Percentiles rank a stretch among this genome's conserved stretches.
Evolutionary conservation across 2,888 invertebrate species (phyloP).

Genomic region (Leucoma salicis): DNA sequence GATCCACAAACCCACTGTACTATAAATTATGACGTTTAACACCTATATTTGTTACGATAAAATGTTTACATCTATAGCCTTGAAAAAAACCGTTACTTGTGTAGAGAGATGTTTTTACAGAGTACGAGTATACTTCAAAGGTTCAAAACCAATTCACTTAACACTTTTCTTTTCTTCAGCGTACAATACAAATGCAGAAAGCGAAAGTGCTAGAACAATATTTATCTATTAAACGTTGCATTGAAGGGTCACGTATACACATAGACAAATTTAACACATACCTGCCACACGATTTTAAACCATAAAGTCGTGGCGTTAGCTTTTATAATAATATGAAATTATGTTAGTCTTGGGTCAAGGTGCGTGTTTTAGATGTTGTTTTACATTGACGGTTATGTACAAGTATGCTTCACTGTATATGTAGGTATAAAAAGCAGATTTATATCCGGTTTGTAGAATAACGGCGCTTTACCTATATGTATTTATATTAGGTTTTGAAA

Average conservation of each 20-base stretch:
- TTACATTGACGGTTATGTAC: too few relatives aligned
- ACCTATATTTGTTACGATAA: background rate
- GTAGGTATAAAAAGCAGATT: too few relatives aligned
- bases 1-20: too few relatives aligned
- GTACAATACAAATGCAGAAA: slow-evolving; percentile 23
- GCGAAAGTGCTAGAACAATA: slow-evolving; percentile 38
- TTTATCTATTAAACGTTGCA: slow-evolving; percentile 34
- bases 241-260: slow-evolving; percentile 30
- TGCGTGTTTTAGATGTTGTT: background rate
- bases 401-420: too few relatives aligned
- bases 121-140: slow-evolving; percentile 7
- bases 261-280: slow-evolving; percentile 5
- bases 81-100: background rate
- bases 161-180: slow-evolving; percentile 35
- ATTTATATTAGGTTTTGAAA: too few relatives aligned
- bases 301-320: background rate
- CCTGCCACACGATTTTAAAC: background rate
- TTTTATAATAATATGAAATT: background rate
- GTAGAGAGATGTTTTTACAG: background rate
- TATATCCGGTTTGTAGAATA: too few relatives aligned
- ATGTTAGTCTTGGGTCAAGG: background rate
- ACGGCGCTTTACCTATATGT: too few relatives aligned
- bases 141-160: slow-evolving; percentile 6
- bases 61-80: background rate
- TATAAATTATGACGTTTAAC: too few relatives aligned